Base-by-base conservation (phyloP, 2,113 vertebrate species). In the Tricholaema leucomelas region DNA sequence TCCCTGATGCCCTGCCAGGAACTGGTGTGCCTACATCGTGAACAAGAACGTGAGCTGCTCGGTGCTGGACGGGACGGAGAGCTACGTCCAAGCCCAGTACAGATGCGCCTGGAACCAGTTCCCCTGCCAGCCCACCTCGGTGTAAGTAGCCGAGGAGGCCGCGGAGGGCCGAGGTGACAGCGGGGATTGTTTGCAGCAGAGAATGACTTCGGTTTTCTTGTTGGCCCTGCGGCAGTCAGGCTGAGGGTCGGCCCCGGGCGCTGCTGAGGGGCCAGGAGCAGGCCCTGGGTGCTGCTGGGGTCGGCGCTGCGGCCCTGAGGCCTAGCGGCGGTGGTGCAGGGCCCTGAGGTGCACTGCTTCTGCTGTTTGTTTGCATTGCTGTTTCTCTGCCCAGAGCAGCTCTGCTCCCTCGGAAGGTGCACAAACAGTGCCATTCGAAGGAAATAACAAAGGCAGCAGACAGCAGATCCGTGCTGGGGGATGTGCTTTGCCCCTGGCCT, bases 11-110 rank as follows among this genome's bases (percentile, higher is more conserved):
- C 46, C 48, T 6, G 31, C 40, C 95, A 99, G 99, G 96, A 99
- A 99, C 97, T 99, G 98, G 98, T 99, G 99, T 96, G 99, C 99
- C 31, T 98, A 98, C 91, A 98, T 99, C 4, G 98, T 99, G 97
- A 98, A 98, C 94, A 99, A 97, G 96, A 99, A 99, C 80, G 98
- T 99, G 96, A 99, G 98, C 95, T 99, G 98, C 90, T 98, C 98
- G 6, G 99, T 99, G 54, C 96, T 98, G 91, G 98, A 98, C 93
- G 98, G 98, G 59, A 98, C 98, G 12, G 98, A 99, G 96, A 98
- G 97, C 58, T 98, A 98, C 80, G 91, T 98, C 89, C 98, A 99
- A 76, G 98, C 98, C 24, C 98, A 99, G 93, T 88, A 98, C 92
- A 95, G 94, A 64, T 99, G 99, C 93, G 96, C 98, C 59, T 98